Base-by-base conservation (phyloP, 2,113 vertebrate species). In the Lophochroa leadbeateri region DNA sequence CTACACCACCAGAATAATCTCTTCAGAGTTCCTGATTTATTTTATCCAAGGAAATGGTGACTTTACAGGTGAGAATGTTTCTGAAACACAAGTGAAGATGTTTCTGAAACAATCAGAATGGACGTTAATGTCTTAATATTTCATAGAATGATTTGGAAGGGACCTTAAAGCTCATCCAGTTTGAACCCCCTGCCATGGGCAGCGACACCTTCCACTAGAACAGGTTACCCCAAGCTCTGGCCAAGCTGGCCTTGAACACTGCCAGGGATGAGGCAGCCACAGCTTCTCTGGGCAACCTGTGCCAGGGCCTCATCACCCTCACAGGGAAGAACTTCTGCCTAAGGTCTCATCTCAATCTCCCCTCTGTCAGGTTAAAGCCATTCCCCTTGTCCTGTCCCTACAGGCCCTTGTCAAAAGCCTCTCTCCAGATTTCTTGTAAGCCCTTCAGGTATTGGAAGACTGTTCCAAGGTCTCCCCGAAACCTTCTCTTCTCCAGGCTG, bases 1-100 rank as follows among this genome's bases (percentile, higher is more conserved):
- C 29, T 72, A 6, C 1, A 0, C n/a, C 15, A 10, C 1, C 1
- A 27, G 24, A 77, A 47, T 46, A 10, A n/a, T 61, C 63, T 37
- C 21, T 47, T 76, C 17, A 20, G 63, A 17, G 35, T 25, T 86
- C 7, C 72, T 31, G 16, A 6, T 74, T 6, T 25, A 17, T 70
- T 68, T 71, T 46, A 9, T 33, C 50, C 53, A 9, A 60, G 49
- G 41, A 63, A 83, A 31, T 3, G n/a, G 18, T 43, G 47, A 37
- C 37, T 49, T 9, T n/a, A 4, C n/a, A 44, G 53, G 17, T 13
- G 17, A 78, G 35, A 39, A 11, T 23, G n/a, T 16, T 46, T 35
- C 82, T 39, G 39, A 46, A 71, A 6, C 2, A 7, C 53, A 55
- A 17, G 9, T 39, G 52, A 90, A 50, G 25, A 13, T 6, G 18